Evolutionary conservation across 2,888 invertebrate genomes (phyloP).

Genomic region (Caradrina kadenii): DNA sequence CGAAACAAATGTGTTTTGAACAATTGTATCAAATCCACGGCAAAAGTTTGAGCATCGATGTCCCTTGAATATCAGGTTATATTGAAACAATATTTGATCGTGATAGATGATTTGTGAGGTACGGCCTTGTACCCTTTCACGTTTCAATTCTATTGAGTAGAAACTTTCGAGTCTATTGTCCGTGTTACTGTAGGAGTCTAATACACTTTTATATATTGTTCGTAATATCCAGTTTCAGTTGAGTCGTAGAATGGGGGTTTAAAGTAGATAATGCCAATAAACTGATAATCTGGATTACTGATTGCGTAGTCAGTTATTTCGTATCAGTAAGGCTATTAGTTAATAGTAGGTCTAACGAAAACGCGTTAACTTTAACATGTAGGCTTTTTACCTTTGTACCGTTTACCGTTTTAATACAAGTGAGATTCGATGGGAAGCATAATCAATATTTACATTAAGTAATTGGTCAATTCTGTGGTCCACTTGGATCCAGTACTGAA

Average conservation of each 20-base stretch:
- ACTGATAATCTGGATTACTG: slow-evolving; percentile 26
- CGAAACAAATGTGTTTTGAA: too few species aligned
- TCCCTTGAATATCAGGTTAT: not conserved
- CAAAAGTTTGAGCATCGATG: too few species aligned
- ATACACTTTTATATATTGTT: slow-evolving; percentile 14
- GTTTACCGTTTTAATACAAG: too few species aligned
- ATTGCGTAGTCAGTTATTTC: slow-evolving; percentile 8
- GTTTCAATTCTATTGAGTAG: slow-evolving; percentile 6
- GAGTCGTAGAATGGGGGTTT: not conserved
- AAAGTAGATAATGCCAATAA: slow-evolving; percentile 11
- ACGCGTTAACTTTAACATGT: not conserved
- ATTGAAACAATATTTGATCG: slow-evolving; percentile 23
- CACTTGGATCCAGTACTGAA: too few species aligned
- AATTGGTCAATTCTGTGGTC: too few species aligned
- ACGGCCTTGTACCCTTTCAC: slow-evolving; percentile 28
- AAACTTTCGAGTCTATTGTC: slow-evolving; percentile 31
- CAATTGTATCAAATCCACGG: too few species aligned
- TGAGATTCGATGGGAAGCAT: too few species aligned
- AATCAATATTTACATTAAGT: too few species aligned
- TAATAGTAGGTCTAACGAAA: not conserved
- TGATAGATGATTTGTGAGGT: slow-evolving; percentile 10
- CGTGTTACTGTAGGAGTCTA: slow-evolving; percentile 1
- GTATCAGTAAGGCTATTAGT: slow-evolving; percentile 3
- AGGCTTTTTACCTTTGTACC: too few species aligned
- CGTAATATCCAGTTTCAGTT: not conserved